Conservation (phyloP, 2,797 vertebrate genomes). For the Anomalospiza imberbis region DNA sequence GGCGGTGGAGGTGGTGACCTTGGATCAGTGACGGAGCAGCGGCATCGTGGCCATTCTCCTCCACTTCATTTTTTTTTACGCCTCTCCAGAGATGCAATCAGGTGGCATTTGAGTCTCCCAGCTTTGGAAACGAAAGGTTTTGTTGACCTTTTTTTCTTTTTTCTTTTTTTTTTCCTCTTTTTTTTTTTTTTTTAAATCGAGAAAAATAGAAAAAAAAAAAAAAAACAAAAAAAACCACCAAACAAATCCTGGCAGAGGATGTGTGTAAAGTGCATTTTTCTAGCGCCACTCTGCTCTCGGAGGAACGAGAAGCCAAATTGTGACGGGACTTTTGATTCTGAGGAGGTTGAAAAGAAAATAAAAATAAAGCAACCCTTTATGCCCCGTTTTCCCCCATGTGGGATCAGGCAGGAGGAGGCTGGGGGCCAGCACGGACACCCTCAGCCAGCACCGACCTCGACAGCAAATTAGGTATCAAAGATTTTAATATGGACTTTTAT, state of each 20-base stretch:
- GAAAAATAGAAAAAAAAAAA: not conserved
- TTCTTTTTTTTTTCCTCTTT: not conserved
- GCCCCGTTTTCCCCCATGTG: not conserved
- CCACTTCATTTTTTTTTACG: not conserved
- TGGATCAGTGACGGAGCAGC: slow-evolving; percentile 85
- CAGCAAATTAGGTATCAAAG: not conserved
- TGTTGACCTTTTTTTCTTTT: not conserved
- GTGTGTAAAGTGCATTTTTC: slow-evolving; percentile 42
- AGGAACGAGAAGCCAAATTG: slow-evolving; percentile 58
- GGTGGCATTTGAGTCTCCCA: slow-evolving; percentile 60
- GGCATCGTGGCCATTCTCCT: not conserved
- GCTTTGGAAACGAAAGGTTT: slow-evolving; percentile 57
- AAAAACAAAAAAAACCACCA: not conserved
- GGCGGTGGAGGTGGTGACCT: slow-evolving; percentile 94
- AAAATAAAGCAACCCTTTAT: not conserved
- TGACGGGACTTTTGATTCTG: slow-evolving; percentile 58
- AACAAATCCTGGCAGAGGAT: not conserved
- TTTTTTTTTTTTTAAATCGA: not conserved
- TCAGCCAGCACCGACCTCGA: not conserved
- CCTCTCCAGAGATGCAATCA: slow-evolving; percentile 71
- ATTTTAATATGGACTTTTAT: slow-evolving; percentile 31
- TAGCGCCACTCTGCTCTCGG: slow-evolving; percentile 40
- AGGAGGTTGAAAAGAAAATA: not conserved
- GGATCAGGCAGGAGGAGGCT: slow-evolving; percentile 42
- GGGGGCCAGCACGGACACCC: not conserved